Percentiles rank a stretch among this genome's conserved stretches.
Conservation (phyloP, 2,888 invertebrate species). For the Eupithecia centaureata region DNA sequence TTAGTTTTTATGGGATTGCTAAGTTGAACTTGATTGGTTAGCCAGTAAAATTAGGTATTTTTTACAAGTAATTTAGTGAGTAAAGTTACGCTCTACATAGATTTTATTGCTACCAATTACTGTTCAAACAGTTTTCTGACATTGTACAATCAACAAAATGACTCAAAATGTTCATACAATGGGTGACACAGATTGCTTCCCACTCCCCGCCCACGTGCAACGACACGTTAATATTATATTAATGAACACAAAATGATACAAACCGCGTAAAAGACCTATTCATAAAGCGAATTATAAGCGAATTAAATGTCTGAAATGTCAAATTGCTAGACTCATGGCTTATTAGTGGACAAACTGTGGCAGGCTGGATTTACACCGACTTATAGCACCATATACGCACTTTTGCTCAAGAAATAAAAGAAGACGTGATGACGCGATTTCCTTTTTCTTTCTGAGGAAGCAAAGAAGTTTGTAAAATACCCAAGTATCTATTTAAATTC, state of each 20-base stretch:
- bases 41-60: too few species aligned
- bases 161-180: slow-evolving; percentile 52
- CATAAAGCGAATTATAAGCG: slow-evolving; percentile 78
- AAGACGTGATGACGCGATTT: background rate
- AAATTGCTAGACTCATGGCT: slow-evolving; percentile 75
- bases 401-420: background rate
- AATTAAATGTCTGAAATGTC: slow-evolving; percentile 81
- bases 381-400: background rate
- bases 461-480: too few species aligned
- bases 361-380: slow-evolving; percentile 54
- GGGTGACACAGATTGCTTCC: slow-evolving; percentile 61
- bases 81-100: slow-evolving; percentile 64
- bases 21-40: slow-evolving; percentile 12
- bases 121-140: slow-evolving; percentile 57
- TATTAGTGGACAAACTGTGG: slow-evolving; percentile 62
- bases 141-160: slow-evolving; percentile 46
- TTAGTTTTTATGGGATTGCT: slow-evolving; percentile 27
- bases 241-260: slow-evolving; percentile 80
- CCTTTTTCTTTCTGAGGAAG: too few species aligned
- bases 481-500: too few species aligned
- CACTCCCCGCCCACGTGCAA: slow-evolving; percentile 68
- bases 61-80: slow-evolving; percentile 12
- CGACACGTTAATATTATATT: slow-evolving; percentile 74
- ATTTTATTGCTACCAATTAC: slow-evolving; percentile 62
- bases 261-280: slow-evolving; percentile 80